Base-by-base conservation (phyloP, 64 coral and sea anemone genomes). In the Stichodactyla helianthus region DNA sequence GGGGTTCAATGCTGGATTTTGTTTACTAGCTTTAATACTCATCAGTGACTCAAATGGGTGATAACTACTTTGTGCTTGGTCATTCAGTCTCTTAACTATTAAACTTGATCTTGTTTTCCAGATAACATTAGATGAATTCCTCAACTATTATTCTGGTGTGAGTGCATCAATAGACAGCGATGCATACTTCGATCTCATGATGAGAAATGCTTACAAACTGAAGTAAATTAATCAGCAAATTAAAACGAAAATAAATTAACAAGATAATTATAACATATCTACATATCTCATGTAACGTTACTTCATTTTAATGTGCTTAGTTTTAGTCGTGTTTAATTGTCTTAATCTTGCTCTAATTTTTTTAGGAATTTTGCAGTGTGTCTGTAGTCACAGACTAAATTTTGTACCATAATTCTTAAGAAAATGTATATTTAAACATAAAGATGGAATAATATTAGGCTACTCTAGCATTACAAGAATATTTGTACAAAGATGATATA, bases 181-280 rank as follows among this genome's bases (percentile, higher is more conserved):
- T 84, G 97, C 97, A 18, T 99, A 99, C 55, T 99, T 99, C 74
- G 85, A 95, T 23, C 91, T 99, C 6, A 99, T 99, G 97, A 99
- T 99, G 97, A 89, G 93, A 53, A 99, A 88, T 86, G 97, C 97
- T 17, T 99, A 99, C 82, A 99, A 99, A 93, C 88, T 99, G 44
- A 95, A 88, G 23, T 84, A 84, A 84, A 84, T 16, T 55, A 84
- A 84, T 58, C 20, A 20, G 57, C 23, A 56, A 54, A 54, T 54
- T 4, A 57, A 50, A 22, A 54, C 6, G 2, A 10, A 54, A 54
- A 58, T 20, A 84, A 23, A 84, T 84, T 26, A 54, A 20, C 7
- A 20, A 54, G 6, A 17, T 23, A 58, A 59, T 53, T 61, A 54
- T 54, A 82, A 16, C 12, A 13, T 54, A 82, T 52, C 17, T 22